Evolutionary conservation across 2,113 vertebrate species (phyloP), one percentile per base, ranked within the genome.

Genomic region (Menidia beryllina): DNA sequence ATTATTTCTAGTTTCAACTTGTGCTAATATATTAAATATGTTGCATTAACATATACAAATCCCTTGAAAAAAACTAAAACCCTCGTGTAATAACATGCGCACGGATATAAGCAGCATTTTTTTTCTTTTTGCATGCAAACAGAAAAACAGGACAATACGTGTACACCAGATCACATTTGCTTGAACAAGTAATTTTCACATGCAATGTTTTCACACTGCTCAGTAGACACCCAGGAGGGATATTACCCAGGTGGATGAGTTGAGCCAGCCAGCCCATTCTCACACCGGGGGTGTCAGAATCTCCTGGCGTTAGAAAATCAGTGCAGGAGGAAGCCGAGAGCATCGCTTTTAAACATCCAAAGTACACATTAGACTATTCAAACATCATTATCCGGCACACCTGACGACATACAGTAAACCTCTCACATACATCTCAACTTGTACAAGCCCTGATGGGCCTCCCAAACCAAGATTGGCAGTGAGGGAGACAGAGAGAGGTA

Each of bases 1-100:
- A 67, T 49, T 59, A n/a, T 62, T 41, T 78, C 69, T 69, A 58
- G 62, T 69, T n/a, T n/a, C n/a, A n/a, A n/a, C n/a, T n/a, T n/a
- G n/a, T n/a, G n/a, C n/a, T n/a, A n/a, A n/a, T n/a, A n/a, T n/a
- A n/a, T n/a, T 23, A 41, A 30, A 71, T 0, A 17, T 48, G 38
- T 56, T 10, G 25, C 19, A 39, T 25, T 7, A 60, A 1, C 8
- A 14, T 3, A 20, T 25, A 36, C 19, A 17, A 25, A 8, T 11
- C 39, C 7, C 15, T 30, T 1, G 0, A 27, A 52, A 49, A 38
- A 36, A n/a, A 51, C 15, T 3, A 5, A 17, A 43, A 43, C 41
- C 14, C 14, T 17, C 14, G 3, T 43, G 7, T 45, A 17, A n/a
- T 45, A 7, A 15, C 41, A 45, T 19, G n/a, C 13, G n/a, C 3